These are phyloP conservation scores for Drosophila kanapiae DNA, from an alignment of 1,140 invertebrate genomes.

Conservation along the genomic window DNA sequence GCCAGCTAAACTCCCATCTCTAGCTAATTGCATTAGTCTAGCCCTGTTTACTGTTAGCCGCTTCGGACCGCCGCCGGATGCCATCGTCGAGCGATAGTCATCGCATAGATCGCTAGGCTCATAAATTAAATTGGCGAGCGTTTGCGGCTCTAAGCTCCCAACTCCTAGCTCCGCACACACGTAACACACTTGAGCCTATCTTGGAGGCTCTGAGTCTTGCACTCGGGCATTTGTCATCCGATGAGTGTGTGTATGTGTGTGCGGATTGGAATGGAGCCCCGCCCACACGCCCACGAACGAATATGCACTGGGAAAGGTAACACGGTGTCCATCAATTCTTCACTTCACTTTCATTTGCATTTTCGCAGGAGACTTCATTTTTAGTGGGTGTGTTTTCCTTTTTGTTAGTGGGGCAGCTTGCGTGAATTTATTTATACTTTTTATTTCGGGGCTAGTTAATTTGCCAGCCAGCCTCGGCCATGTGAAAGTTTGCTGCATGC, in stretches of 20 bases:
- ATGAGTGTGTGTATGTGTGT: slow-evolving; percentile 49
- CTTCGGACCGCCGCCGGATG: slow-evolving; percentile 23
- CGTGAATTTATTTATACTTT: slow-evolving; percentile 50
- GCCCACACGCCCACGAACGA: slow-evolving; percentile 25
- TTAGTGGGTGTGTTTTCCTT: slow-evolving; percentile 60
- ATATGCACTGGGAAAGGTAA: slow-evolving; percentile 24
- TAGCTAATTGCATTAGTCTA: slow-evolving; percentile 26
- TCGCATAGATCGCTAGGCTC: slow-evolving; percentile 55
- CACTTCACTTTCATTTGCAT: slow-evolving; percentile 76
- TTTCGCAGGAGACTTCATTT: slow-evolving; percentile 63
- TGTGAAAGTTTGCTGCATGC: slow-evolving; percentile 78
- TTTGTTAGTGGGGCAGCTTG: slow-evolving; percentile 45
- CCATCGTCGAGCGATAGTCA: slow-evolving; percentile 55
- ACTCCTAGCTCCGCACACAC: slow-evolving; percentile 34
- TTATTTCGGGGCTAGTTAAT: slow-evolving; percentile 52
- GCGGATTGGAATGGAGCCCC: slow-evolving; percentile 22
- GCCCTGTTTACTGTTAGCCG: slow-evolving; percentile 39
- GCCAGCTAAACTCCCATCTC: slow-evolving; percentile 2
- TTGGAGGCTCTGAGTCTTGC: slow-evolving; percentile 14
- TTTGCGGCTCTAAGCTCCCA: slow-evolving; percentile 3
- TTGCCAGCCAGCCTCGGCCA: slow-evolving; percentile 53
- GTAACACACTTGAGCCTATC: neutral
- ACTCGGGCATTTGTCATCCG: slow-evolving; percentile 53
- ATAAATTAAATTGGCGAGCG: slow-evolving; percentile 67
- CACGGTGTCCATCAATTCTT: slow-evolving; percentile 77